A percentile compares a stretch with the other conserved stretches of the same genome.
Conservation (phyloP, 2,797 vertebrate species). For the Lepidocolaptes lacrymiger region DNA sequence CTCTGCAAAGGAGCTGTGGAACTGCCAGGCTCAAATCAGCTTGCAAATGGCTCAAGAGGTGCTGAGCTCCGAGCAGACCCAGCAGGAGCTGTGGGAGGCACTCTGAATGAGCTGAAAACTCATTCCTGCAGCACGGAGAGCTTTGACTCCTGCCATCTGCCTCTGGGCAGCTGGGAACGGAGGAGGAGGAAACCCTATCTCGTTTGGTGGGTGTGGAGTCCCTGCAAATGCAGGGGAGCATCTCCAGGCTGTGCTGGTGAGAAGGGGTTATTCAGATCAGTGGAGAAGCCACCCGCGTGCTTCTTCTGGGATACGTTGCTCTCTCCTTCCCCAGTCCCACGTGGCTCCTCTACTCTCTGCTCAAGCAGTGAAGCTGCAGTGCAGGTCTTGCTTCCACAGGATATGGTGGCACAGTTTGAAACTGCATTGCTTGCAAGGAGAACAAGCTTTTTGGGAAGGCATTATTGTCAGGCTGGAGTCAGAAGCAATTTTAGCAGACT, state of each 20-base stretch:
- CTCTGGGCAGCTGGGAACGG: constrained; percentile 17
- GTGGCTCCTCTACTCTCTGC: background rate
- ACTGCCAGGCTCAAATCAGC: constrained; percentile 12
- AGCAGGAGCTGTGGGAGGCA: constrained; percentile 28
- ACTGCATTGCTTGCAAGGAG: background rate
- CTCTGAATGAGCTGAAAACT: constrained; percentile 9
- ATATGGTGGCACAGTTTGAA: background rate
- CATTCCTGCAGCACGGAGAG: background rate
- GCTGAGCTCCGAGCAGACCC: background rate
- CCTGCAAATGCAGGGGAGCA: background rate
- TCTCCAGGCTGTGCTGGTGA: background rate
- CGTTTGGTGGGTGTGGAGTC: background rate
- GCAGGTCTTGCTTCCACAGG: background rate
- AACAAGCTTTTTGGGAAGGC: background rate
- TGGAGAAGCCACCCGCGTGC: rapidly evolving
- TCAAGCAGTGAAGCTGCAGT: background rate
- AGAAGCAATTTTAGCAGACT: background rate
- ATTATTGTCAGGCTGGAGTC: background rate
- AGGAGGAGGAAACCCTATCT: constrained; percentile 18
- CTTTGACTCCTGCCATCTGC: constrained; percentile 35
- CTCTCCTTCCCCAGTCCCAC: background rate
- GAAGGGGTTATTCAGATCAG: background rate
- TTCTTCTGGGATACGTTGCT: background rate
- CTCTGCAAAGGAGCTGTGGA: background rate
- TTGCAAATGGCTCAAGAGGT: constrained; percentile 36